phyloP scores from a whole-genome alignment of 92 coral and sea anemone species.

The Siderastrea siderea region DNA sequence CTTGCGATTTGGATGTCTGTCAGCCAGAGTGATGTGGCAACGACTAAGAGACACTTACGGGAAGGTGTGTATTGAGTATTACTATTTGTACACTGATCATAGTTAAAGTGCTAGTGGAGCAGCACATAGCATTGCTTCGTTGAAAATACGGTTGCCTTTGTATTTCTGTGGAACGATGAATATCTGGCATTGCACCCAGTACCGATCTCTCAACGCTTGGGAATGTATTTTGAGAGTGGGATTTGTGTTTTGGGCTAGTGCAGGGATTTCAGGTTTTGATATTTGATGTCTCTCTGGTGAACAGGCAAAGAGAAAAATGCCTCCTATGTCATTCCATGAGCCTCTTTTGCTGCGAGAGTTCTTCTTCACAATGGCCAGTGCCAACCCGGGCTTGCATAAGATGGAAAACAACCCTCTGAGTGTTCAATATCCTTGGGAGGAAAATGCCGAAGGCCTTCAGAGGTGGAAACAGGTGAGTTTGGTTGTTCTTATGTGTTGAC shows the following conservation, averaged over 20 bases:
- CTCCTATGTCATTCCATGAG: slow-evolving; percentile 42
- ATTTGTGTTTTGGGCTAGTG: neutral
- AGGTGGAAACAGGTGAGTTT: slow-evolving; percentile 63
- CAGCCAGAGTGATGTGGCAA: slow-evolving; percentile 72
- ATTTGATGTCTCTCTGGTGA: neutral
- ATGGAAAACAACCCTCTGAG: slow-evolving; percentile 68
- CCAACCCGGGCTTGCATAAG: slow-evolving; percentile 58
- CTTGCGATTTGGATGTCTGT: slow-evolving; percentile 85
- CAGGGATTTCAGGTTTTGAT: neutral
- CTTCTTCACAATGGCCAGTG: slow-evolving; percentile 65
- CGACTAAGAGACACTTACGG: slow-evolving; percentile 46
- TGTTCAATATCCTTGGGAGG: slow-evolving; percentile 81
- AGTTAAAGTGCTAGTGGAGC: too few species aligned
- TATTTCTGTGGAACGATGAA: too few species aligned
- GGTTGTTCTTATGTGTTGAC: neutral
- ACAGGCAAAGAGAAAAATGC: slow-evolving; percentile 30
- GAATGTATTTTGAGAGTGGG: too few species aligned
- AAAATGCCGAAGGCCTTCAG: slow-evolving; percentile 35
- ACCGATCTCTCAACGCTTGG: neutral
- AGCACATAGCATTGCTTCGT: too few species aligned
- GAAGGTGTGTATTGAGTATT: slow-evolving; percentile 77
- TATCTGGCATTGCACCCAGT: neutral
- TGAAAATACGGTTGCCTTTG: too few species aligned
- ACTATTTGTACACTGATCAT: too few species aligned
- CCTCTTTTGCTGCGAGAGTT: slow-evolving; percentile 66